Evolutionary conservation across 2,797 vertebrate genomes (phyloP), one percentile per base, ranked within the genome.

Genomic region (Spinibarbus caldwelli): DNA sequence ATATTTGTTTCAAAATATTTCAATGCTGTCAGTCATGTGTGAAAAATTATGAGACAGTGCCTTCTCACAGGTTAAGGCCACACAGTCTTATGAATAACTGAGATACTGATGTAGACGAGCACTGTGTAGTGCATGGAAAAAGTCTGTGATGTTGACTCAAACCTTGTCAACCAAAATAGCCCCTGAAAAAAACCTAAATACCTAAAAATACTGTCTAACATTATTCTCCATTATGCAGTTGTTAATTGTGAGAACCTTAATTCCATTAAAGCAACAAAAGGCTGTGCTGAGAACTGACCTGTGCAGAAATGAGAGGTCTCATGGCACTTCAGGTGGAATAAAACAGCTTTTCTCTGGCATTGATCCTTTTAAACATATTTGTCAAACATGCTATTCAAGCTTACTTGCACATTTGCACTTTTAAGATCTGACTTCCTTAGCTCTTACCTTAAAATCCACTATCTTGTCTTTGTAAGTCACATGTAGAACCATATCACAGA

Each of bases 401-500:
- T 14, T 62, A 14, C n/a, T 26, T 26, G 57, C 57, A 62, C 57
- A 26, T 26, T 29, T 62, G 23, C 59, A n/a, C n/a, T n/a, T n/a
- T n/a, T n/a, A n/a, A n/a, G n/a, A n/a, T n/a, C n/a, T n/a, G n/a
- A n/a, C 23, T 10, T 47, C 41, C 9, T 17, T 17, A 78, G 64
- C 54, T n/a, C 89, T 92, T 82, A 95, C 96, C 94, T 95, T 95
- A 86, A 96, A 96, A 87, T 95, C 94, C 29, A 92, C 90, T 0
- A 91, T 92, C 80, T 88, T 92, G 6, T 96, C 96, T 87, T 95
- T 96, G 90, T 95, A 90, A 0, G 90, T 93, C 84, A 96, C 95
- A 6, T 92, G 96, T 1, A 97, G 89, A 66, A 95, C 92, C 85
- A 97, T 89, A 90, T 97, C 96, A 77, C 96, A 97, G 77, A 97